phyloP scores from a whole-genome alignment of 2,888 invertebrate genomes.

The Microdon myrmicae region DNA sequence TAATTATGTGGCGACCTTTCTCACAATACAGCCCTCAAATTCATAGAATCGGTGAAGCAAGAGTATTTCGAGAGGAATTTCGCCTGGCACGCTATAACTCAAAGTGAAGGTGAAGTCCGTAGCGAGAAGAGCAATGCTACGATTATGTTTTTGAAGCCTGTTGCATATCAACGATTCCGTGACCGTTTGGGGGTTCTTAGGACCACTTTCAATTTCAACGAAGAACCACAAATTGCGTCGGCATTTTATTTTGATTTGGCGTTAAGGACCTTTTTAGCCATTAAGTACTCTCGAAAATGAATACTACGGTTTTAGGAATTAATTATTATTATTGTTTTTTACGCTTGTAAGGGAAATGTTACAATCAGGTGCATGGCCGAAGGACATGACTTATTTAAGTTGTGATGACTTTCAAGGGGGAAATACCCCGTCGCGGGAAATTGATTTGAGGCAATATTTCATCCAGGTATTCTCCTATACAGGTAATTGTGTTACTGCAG shows the following conservation, averaged over 20 bases:
- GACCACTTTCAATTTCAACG: slow-evolving; percentile 77
- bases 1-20: not conserved
- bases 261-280: slow-evolving; percentile 76
- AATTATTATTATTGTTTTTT: not conserved
- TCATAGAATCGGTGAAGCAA: slow-evolving; percentile 73
- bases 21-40: not conserved
- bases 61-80: slow-evolving; percentile 85
- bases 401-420: slow-evolving; percentile 84
- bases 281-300: slow-evolving; percentile 71
- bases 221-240: slow-evolving; percentile 79
- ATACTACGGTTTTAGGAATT: not conserved
- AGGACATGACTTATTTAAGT: slow-evolving; percentile 77
- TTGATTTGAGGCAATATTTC: slow-evolving; percentile 77
- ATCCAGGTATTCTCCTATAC: slow-evolving; percentile 72
- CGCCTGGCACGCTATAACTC: slow-evolving; percentile 87
- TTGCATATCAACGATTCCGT: slow-evolving; percentile 75
- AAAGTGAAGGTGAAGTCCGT: slow-evolving; percentile 78
- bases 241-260: slow-evolving; percentile 91
- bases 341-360: slow-evolving; percentile 74
- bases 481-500: no score
- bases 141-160: slow-evolving; percentile 79
- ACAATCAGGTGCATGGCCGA: slow-evolving; percentile 78
- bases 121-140: slow-evolving; percentile 83
- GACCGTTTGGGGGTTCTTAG: slow-evolving; percentile 77
- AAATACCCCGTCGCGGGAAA: slow-evolving; percentile 77